Percentiles rank a stretch among this genome's conserved stretches.
Conservation (phyloP, 2,113 vertebrate genomes). For the Geococcyx californianus region DNA sequence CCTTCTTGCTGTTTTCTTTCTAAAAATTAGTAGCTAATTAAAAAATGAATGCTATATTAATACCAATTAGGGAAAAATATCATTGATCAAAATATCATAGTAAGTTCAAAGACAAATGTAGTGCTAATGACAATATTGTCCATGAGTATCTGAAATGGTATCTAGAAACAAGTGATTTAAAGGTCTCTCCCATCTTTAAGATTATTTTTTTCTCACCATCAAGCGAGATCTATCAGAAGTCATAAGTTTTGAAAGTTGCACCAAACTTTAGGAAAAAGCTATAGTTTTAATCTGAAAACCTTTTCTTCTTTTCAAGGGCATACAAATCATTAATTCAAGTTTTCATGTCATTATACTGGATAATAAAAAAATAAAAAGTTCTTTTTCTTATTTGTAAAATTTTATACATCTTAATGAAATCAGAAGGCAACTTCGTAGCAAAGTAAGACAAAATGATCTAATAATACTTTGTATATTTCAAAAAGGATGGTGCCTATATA, state of each 20-base stretch:
- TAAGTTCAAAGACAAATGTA: background rate
- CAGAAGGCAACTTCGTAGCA: background rate
- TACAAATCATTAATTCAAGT: background rate
- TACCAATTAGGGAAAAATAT: background rate
- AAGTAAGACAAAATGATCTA: background rate
- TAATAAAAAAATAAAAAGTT: background rate
- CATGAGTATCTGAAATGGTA: background rate
- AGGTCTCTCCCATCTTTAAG: background rate
- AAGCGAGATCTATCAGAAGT: background rate
- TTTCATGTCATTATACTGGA: background rate
- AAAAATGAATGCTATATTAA: background rate
- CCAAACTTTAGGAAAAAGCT: background rate
- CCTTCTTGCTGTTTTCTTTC: background rate
- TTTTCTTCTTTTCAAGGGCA: background rate
- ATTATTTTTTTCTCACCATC: background rate
- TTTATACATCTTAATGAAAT: background rate
- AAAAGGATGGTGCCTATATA: background rate
- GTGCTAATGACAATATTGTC: background rate
- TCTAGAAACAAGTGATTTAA: background rate
- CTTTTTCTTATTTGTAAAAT: background rate
- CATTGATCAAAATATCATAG: background rate
- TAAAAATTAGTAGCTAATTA: background rate
- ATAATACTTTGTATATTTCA: background rate
- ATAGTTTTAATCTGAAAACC: background rate
- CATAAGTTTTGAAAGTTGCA: background rate